Evolutionary conservation across 1,140 invertebrate genomes (phyloP), one percentile per base, ranked within the genome.

Genomic region (Nephotettix cincticeps): DNA sequence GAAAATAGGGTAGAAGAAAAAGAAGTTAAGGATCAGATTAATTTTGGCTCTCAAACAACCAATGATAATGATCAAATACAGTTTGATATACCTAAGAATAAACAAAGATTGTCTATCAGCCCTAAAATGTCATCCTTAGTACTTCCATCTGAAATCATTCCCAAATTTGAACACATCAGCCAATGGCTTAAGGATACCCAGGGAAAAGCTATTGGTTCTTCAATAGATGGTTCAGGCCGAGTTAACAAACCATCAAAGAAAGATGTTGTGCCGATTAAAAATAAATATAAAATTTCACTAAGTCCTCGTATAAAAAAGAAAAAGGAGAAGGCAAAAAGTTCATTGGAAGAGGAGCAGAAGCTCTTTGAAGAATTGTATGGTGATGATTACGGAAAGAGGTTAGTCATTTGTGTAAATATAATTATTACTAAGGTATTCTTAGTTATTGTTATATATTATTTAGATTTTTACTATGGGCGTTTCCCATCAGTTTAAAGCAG

Each of bases 251-350:
- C n/a, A 36, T 36, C 32, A 6, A 6, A 6, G 32, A 36, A 36
- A 36, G 32, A 36, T 36, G 14, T 36, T 6, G 14, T 36, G 32
- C 32, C 32, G 14, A 14, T 36, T 36, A 36, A 36, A 36, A 36
- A 36, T 36, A 36, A 36, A 14, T 36, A 36, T 25, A 61, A 61
- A 61, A n/a, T 61, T 9, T 61, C 56, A 21, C n/a, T 61, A 9
- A 61, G 56, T 29, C 56, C 56, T 27, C 25, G 56, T 9, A 61
- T 61, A 61, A 61, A 61, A 27, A 61, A 61, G 21, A 61, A 61
- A 29, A 61, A 61, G 27, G 23, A 25, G 1, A 61, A 27, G 28
- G 56, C 56, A 6, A 13, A 61, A n/a, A 61, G 4, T 14, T 21
- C 56, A 61, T 61, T 61, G 28, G 21, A 61, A 23, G 56, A 61